Conservation (phyloP, 2,797 vertebrate genomes). For the Cyprinella venusta region DNA sequence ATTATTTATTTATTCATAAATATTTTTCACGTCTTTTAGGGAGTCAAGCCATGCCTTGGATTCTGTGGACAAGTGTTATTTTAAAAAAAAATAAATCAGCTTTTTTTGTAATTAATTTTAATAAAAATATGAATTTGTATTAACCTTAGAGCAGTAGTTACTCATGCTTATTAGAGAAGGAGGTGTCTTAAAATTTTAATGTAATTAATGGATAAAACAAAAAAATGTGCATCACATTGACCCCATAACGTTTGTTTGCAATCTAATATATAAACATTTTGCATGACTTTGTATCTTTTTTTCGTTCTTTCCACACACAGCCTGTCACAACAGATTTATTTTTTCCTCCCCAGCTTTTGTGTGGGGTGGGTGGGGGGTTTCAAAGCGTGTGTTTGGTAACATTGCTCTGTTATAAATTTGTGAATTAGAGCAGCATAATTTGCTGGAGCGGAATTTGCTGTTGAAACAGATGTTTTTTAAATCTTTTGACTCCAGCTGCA, state of each 20-base stretch:
- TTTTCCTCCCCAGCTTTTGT: constrained; percentile 24
- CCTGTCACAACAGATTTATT: constrained; percentile 54
- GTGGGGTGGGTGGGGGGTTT: too few species aligned
- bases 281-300: constrained; percentile 59
- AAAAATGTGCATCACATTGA: constrained; percentile 37
- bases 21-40: not conserved
- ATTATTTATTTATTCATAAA: not conserved
- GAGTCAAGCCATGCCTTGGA: constrained; percentile 29
- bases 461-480: constrained; percentile 57
- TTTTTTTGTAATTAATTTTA: not conserved
- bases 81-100: too few species aligned
- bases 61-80: not conserved
- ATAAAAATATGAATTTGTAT: too few species aligned
- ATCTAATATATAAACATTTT: constrained; percentile 65
- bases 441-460: constrained; percentile 41
- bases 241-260: constrained; percentile 62
- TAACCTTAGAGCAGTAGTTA: too few species aligned
- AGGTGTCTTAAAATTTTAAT: not conserved
- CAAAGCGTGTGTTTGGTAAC: constrained; percentile 45
- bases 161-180: too few species aligned
- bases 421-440: constrained; percentile 59
- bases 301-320: constrained; percentile 55
- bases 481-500: constrained; percentile 42
- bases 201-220: not conserved
- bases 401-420: constrained; percentile 52